Evolutionary conservation across 2,113 vertebrate species (phyloP), one percentile per base, ranked within the genome.

Genomic region (Neofelis nebulosa): DNA sequence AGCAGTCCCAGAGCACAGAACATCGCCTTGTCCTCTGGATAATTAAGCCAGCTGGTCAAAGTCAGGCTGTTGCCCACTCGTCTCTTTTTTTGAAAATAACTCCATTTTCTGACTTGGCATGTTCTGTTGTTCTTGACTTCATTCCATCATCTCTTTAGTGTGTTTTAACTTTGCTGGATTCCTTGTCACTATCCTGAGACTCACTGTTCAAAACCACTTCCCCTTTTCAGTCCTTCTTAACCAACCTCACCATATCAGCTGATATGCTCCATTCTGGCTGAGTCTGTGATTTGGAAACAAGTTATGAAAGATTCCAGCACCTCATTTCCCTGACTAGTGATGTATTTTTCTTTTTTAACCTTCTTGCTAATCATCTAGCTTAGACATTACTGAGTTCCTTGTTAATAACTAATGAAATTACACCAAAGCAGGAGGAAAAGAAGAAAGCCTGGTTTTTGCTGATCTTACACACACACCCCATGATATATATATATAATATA

Each of bases 301-400:
- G 38, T 55, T 12, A 45, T 31, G 5, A 69, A 10, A 25, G 57
- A n/a, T 91, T 63, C 89, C n/a, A 82, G 31, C 4, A 6, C 8
- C 83, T 52, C 16, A 13, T 95, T 86, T 89, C 74, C 66, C 16
- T 88, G 25, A 87, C 63, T 38, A 81, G 41, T 79, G 94, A 25
- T 74, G 45, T 19, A 31, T 85, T 76, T 38, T 52, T 63, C 45
- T 66, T 66, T 90, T 55, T 27, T 55, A 61, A 61, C 16, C 33
- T 90, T 93, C 82, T 95, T 91, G 36, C 38, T 85, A 23, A 10
- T 95, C 66, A 66, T 90, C 76, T 86, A 57, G 87, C 63, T 88
- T 89, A 78, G 38, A 36, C 7, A 85, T 92, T 52, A 55, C 38
- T 45, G 48, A 94, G 15, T 41, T 95, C 63, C 52, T 87, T 41